These are phyloP conservation scores for Lepidurus packardi DNA, from an alignment of 1,140 invertebrate species.

Conservation along the genomic window DNA sequence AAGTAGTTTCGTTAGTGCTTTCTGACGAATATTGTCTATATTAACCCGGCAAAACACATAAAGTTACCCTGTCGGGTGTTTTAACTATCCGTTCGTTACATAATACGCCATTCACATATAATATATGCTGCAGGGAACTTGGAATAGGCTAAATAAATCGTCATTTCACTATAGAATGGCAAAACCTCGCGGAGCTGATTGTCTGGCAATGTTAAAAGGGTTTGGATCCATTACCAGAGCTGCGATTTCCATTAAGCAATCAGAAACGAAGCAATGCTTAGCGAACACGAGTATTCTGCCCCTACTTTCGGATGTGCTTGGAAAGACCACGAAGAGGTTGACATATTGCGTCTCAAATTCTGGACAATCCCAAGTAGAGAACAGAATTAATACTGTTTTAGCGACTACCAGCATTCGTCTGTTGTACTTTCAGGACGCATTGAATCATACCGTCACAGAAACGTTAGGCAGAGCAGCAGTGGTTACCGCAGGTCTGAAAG, in stretches of 20 bases:
- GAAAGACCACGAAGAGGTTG: conserved; percentile 23
- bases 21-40: too few relatives aligned
- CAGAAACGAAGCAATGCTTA: conserved; percentile 24
- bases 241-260: conserved; percentile 26
- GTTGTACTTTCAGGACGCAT: conserved; percentile 15
- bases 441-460: conserved; percentile 25
- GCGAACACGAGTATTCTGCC: conserved; percentile 17
- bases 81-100: too few relatives aligned
- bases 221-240: conserved; percentile 27
- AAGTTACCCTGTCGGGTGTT: too few relatives aligned
- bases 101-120: too few relatives aligned
- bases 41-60: too few relatives aligned
- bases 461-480: conserved; percentile 17
- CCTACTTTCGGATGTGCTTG: neutral
- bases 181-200: conserved; percentile 28
- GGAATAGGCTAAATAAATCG: too few relatives aligned
- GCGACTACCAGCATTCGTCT: neutral
- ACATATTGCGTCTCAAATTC: conserved; percentile 1
- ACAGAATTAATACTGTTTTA: neutral
- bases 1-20: too few relatives aligned
- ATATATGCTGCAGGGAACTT: too few relatives aligned
- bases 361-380: conserved; percentile 30
- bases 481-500: neutral
- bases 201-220: conserved; percentile 31
- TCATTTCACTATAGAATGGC: conserved; percentile 25